Evolutionary conservation across 2,888 invertebrate genomes (phyloP).

Genomic region (Palloptera scutellata): DNA sequence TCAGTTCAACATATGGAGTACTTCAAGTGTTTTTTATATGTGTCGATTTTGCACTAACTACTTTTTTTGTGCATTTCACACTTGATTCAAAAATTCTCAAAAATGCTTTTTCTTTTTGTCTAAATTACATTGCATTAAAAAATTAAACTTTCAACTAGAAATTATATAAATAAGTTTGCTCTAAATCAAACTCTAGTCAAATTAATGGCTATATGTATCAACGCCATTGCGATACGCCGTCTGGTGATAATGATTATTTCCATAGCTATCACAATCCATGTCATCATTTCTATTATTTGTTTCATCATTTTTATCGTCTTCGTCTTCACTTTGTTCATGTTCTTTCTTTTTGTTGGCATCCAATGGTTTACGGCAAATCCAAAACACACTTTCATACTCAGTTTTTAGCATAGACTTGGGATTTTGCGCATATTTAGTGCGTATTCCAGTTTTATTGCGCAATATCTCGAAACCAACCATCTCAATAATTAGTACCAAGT

Average conservation of each 20-base stretch:
- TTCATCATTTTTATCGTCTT: constrained; percentile 10
- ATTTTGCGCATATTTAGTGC: constrained; percentile 92
- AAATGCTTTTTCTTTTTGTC: no score
- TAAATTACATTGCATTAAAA: no score
- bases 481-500: constrained; percentile 78
- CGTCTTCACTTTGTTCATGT: constrained; percentile 1
- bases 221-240: constrained; percentile 9
- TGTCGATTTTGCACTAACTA: no score
- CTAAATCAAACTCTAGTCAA: no score
- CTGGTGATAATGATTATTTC: constrained; percentile 2
- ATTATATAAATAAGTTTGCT: no score
- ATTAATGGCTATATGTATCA: background rate
- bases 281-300: constrained; percentile 16
- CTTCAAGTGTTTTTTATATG: background rate
- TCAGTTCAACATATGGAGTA: background rate
- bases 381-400: constrained; percentile 90
- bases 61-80: no score
- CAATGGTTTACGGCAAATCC: constrained; percentile 86
- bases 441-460: constrained; percentile 75
- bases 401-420: constrained; percentile 91
- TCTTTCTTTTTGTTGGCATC: constrained; percentile 8
- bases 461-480: constrained; percentile 84
- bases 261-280: background rate
- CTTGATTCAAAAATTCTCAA: no score
- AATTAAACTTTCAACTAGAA: no score